Conservation (phyloP, 2,797 vertebrate genomes). For the Oreortyx pictus region DNA sequence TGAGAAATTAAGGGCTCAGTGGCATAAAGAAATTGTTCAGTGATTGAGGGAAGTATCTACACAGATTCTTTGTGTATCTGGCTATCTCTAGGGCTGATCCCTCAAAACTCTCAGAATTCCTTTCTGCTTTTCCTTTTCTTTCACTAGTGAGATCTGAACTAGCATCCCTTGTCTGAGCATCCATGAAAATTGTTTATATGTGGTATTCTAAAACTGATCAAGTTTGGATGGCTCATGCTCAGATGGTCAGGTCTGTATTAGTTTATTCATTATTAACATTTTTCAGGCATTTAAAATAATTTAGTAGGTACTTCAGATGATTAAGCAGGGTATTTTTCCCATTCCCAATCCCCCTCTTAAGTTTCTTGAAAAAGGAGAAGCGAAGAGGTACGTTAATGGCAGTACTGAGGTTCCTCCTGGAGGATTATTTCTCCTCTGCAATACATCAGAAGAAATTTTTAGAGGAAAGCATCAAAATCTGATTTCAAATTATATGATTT, state of each 20-base stretch:
- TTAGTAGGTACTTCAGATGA: neutral
- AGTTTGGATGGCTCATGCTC: neutral
- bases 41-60: neutral
- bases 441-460: neutral
- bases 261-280: slow-evolving; percentile 4
- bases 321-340: neutral
- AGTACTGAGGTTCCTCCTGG: neutral
- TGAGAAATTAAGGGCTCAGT: neutral
- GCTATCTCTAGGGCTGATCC: neutral
- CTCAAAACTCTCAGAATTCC: neutral
- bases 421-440: neutral
- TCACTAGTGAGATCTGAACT: neutral
- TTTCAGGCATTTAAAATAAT: slow-evolving; percentile 14
- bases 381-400: neutral
- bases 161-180: neutral
- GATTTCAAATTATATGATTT: neutral
- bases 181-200: neutral
- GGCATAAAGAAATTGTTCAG: neutral
- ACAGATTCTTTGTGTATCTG: neutral
- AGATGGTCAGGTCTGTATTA: slow-evolving; percentile 15
- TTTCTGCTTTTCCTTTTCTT: neutral
- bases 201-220: neutral
- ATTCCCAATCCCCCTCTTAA: neutral
- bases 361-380: neutral
- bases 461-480: neutral